These are phyloP conservation scores for Chymomyza costata DNA, from an alignment of 1,140 invertebrate genomes.

Conservation along the genomic window DNA sequence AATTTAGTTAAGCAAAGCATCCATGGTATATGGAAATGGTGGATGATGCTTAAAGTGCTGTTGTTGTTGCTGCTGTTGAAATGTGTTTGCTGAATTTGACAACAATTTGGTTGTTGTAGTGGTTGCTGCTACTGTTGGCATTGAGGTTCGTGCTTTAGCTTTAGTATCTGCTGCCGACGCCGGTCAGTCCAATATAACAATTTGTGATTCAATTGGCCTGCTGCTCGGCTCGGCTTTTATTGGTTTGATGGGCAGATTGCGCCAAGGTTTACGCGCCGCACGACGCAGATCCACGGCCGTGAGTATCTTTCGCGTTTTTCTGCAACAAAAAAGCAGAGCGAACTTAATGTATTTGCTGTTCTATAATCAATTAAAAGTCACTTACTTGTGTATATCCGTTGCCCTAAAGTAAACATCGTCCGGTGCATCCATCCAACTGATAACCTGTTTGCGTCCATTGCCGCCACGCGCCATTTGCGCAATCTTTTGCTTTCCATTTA, in stretches of 20 bases:
- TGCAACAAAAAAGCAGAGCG: conserved; percentile 70
- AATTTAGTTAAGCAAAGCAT: conserved; percentile 79
- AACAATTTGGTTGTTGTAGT: conserved; percentile 51
- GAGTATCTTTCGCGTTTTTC: conserved; percentile 88
- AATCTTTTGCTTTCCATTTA: conserved; percentile 85
- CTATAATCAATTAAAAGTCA: conserved; percentile 27
- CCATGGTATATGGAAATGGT: conserved; percentile 79
- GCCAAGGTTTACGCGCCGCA: conserved; percentile 93
- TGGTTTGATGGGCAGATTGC: conserved; percentile 77
- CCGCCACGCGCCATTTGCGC: conserved; percentile 80
- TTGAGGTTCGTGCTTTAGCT: conserved; percentile 17
- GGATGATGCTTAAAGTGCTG: conserved; percentile 51
- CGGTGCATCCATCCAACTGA: conserved; percentile 98
- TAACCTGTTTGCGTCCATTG: conserved; percentile 88
- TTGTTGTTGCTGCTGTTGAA: conserved; percentile 45
- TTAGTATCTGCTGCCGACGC: conserved; percentile 50
- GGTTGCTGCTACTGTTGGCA: conserved; percentile 10
- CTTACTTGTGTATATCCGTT: conserved; percentile 92
- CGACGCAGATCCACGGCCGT: conserved; percentile 88
- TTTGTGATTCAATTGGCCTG: conserved; percentile 78
- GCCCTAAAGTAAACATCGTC: conserved; percentile 97
- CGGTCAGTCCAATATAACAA: conserved; percentile 84
- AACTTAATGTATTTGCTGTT: neutral
- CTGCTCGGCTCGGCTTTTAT: conserved; percentile 52
- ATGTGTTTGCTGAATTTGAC: conserved; percentile 56